phyloP scores from a whole-genome alignment of 2,797 vertebrate species.

The Basileuterus tristriatus region DNA sequence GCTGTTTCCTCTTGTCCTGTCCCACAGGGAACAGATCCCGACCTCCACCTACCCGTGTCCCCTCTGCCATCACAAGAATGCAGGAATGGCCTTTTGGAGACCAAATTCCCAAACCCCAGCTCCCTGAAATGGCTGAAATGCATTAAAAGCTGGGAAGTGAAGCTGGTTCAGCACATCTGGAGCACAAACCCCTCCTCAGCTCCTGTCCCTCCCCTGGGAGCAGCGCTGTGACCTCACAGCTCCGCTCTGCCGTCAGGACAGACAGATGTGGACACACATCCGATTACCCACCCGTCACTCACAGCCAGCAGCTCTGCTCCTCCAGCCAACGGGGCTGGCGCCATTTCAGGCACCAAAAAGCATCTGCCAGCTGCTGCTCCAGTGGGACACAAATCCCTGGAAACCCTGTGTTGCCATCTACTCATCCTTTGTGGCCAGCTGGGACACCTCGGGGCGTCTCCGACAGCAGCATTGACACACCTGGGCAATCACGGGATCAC shows the following conservation, averaged over 20 bases:
- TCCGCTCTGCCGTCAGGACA: background rate
- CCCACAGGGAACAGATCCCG: background rate
- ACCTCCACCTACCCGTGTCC: accelerated
- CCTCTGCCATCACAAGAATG: accelerated
- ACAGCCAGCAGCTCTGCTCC: background rate
- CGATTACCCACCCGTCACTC: background rate
- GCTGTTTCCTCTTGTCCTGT: accelerated
- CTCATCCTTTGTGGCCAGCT: background rate
- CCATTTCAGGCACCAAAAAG: background rate
- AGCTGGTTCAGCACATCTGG: background rate
- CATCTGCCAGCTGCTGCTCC: background rate
- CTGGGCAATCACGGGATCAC: background rate
- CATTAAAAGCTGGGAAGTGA: background rate
- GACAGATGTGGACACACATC: background rate
- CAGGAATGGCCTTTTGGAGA: background rate
- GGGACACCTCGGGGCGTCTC: background rate
- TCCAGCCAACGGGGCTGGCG: background rate
- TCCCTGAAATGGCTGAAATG: accelerated
- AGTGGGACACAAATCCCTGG: background rate
- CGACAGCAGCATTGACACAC: accelerated
- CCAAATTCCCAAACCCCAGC: accelerated
- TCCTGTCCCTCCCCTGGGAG: accelerated
- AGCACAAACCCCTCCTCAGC: background rate
- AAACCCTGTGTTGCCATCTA: background rate
- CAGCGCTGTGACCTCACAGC: background rate